A percentile compares a stretch with the other conserved stretches of the same genome.
Conservation (phyloP, 2,797 vertebrate genomes). For the Orientallactaga sibirica region DNA sequence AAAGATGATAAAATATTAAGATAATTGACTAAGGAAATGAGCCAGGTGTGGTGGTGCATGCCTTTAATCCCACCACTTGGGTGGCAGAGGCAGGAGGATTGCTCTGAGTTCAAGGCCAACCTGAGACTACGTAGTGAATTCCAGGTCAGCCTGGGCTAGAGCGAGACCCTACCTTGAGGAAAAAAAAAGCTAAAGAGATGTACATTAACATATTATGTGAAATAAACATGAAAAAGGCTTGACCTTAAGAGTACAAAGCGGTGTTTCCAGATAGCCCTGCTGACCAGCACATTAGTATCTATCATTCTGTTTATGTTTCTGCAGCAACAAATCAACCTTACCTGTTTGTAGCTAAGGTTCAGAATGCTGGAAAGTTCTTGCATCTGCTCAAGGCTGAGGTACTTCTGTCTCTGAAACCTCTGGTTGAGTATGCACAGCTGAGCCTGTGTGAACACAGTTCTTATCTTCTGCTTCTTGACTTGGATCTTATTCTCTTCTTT, state of each 20-base stretch:
- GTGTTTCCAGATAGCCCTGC: neutral
- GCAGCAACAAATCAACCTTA: conserved; percentile 70
- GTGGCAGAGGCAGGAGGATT: too few relatives aligned
- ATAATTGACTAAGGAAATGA: neutral
- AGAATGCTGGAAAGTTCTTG: conserved; percentile 91
- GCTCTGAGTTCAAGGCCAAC: too few relatives aligned
- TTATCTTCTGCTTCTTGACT: conserved; percentile 87
- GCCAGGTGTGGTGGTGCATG: too few relatives aligned
- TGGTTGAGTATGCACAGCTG: conserved; percentile 92
- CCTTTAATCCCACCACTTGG: too few relatives aligned
- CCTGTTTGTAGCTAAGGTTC: conserved; percentile 95
- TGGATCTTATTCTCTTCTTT: conserved; percentile 51
- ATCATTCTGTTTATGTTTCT: neutral
- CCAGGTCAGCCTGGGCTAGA: too few relatives aligned
- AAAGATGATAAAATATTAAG: neutral
- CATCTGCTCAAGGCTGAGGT: conserved; percentile 95
- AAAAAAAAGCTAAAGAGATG: too few relatives aligned
- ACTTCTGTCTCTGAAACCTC: conserved; percentile 92
- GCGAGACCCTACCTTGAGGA: neutral
- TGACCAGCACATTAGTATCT: neutral
- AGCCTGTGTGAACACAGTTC: conserved; percentile 91
- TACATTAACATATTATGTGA: neutral
- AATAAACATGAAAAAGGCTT: neutral
- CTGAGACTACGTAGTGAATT: too few relatives aligned
- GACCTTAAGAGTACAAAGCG: too few relatives aligned